phyloP scores from a whole-genome alignment of 30 jellyfish, hydroid and myxozoan species.

The Aurelia aurita complex sp. Pacific region DNA sequence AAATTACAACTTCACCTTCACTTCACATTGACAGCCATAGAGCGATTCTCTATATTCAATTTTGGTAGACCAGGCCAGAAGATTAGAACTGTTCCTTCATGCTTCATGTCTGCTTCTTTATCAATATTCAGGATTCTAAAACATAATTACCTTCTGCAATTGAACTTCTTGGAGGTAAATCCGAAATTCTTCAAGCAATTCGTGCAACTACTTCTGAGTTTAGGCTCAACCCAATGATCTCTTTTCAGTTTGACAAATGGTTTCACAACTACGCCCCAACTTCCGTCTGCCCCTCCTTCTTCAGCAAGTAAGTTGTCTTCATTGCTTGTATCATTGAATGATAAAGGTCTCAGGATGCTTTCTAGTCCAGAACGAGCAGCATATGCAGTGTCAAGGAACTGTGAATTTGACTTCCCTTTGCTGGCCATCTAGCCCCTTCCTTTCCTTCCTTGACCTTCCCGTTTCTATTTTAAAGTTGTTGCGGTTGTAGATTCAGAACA shows the following conservation, averaged over 20 bases:
- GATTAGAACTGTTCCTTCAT: too few species aligned
- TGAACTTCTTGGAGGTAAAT: conserved; percentile 50
- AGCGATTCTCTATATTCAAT: too few species aligned
- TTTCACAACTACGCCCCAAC: not conserved
- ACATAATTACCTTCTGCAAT: conserved; percentile 76
- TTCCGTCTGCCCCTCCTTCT: not conserved
- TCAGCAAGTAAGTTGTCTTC: conserved; percentile 8
- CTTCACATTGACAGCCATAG: too few species aligned
- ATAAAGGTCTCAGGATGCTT: not conserved
- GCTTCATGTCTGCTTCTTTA: conserved; percentile 82
- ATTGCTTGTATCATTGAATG: conserved; percentile 1
- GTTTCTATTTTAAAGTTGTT: too few species aligned
- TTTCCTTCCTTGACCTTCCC: not conserved
- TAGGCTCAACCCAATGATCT: conserved; percentile 79
- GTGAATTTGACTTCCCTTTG: conserved; percentile 1
- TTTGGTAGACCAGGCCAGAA: too few species aligned
- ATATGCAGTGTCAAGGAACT: not conserved
- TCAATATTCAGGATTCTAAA: conserved; percentile 38
- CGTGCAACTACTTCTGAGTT: conserved; percentile 35
- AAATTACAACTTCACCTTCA: too few species aligned
- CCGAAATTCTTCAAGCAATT: conserved; percentile 53
- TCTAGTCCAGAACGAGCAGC: conserved; percentile 14
- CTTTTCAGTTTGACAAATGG: conserved; percentile 56
- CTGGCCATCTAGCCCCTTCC: not conserved
- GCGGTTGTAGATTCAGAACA: too few species aligned